These are phyloP conservation scores for Chironomus tentans DNA, from an alignment of 2,888 invertebrate genomes.

Conservation along the genomic window DNA sequence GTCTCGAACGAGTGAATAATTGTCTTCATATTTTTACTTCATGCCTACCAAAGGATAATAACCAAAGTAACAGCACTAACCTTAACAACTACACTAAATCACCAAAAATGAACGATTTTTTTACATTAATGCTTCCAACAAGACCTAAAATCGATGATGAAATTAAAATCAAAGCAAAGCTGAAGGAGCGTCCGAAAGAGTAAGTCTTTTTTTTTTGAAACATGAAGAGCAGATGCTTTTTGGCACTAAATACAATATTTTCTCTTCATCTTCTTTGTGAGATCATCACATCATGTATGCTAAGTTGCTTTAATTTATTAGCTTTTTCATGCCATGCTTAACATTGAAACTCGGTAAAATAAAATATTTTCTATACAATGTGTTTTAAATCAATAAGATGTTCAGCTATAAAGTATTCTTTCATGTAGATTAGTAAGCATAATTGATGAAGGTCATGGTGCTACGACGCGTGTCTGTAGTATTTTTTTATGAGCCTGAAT, in stretches of 20 bases:
- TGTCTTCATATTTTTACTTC: slow-evolving; percentile 19
- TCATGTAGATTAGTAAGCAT: neutral
- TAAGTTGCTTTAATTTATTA: too few relatives aligned
- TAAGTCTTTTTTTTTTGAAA: neutral
- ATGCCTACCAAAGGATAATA: slow-evolving; percentile 19
- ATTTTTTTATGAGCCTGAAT: neutral
- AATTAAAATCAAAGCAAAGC: slow-evolving; percentile 18
- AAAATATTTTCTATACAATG: too few relatives aligned
- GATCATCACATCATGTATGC: too few relatives aligned
- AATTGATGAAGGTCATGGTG: slow-evolving; percentile 14
- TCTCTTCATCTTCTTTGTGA: too few relatives aligned
- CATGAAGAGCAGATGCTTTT: neutral
- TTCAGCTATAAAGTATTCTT: neutral
- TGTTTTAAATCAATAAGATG: too few relatives aligned
- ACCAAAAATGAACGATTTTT: neutral
- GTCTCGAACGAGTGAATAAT: slow-evolving; percentile 13
- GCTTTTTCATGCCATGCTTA: too few relatives aligned
- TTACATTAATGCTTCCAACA: slow-evolving; percentile 12
- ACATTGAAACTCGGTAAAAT: too few relatives aligned
- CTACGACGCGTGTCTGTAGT: neutral
- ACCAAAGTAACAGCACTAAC: neutral
- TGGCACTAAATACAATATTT: too few relatives aligned
- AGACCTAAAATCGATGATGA: slow-evolving; percentile 19
- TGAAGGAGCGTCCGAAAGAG: slow-evolving; percentile 15
- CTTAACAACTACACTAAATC: neutral